A percentile compares a stretch with the other conserved stretches of the same genome.
These are phyloP conservation scores for Aptenodytes forsteri DNA, from an alignment of 2,113 vertebrate species.

Conservation along the genomic window DNA sequence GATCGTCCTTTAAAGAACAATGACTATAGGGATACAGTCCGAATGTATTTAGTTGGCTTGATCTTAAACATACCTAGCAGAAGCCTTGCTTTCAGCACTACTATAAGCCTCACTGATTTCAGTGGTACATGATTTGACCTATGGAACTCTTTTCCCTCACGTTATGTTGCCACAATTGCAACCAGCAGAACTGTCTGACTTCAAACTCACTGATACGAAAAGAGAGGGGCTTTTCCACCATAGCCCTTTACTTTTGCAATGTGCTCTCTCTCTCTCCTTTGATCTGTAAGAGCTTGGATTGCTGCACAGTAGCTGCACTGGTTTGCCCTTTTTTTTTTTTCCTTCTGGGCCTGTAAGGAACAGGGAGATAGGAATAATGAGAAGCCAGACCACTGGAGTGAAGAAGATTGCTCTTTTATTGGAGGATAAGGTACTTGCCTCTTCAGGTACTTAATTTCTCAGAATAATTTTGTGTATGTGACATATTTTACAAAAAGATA, in stretches of 20 bases:
- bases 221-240: background rate
- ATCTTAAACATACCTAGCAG: background rate
- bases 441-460: background rate
- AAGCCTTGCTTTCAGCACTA: background rate
- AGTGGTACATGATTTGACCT: background rate
- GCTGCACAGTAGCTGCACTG: background rate
- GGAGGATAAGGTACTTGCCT: background rate
- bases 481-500: background rate
- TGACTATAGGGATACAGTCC: background rate
- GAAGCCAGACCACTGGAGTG: background rate
- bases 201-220: background rate
- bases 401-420: background rate
- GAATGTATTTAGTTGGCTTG: background rate
- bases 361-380: background rate
- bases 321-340: background rate
- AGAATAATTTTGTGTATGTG: background rate
- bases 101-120: background rate
- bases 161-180: background rate
- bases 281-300: background rate
- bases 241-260: background rate
- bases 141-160: background rate
- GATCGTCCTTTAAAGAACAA: background rate
- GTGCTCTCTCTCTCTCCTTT: background rate
- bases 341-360: background rate
- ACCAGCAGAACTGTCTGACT: background rate